Percentiles rank a stretch among this genome's conserved stretches.
These are phyloP conservation scores for Perccottus glenii DNA, from an alignment of 2,113 vertebrate species.

Conservation along the genomic window DNA sequence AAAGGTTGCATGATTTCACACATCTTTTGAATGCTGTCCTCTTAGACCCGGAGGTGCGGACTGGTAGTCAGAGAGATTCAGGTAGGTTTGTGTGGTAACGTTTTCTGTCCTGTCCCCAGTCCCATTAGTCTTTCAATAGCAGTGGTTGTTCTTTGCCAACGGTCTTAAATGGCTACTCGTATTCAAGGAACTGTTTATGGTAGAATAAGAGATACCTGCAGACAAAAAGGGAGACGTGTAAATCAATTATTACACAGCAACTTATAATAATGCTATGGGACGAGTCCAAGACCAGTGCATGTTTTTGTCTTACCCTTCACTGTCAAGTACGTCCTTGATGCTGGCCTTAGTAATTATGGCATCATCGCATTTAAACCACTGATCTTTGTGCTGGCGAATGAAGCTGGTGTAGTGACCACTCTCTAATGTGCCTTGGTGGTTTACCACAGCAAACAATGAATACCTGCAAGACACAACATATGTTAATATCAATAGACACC, in stretches of 20 bases:
- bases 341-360: constrained; percentile 99
- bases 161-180: constrained; percentile 84
- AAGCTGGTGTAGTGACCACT: constrained; percentile 99
- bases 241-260: not conserved
- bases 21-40: constrained; percentile 43
- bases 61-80: constrained; percentile 74
- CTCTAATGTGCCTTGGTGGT: constrained; percentile 99
- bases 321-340: constrained; percentile 99
- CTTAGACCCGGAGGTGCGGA: constrained; percentile 51
- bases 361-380: constrained; percentile 99
- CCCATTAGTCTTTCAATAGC: constrained; percentile 44
- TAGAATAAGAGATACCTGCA: constrained; percentile 93
- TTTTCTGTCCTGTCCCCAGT: constrained; percentile 70
- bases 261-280: too few species aligned
- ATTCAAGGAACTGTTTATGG: constrained; percentile 98
- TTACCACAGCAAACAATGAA: constrained; percentile 98
- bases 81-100: constrained; percentile 86
- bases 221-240: too few species aligned
- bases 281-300: too few species aligned
- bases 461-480: constrained; percentile 80
- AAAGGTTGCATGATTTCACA: constrained; percentile 72
- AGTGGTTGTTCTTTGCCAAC: constrained; percentile 56
- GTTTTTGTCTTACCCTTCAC: constrained; percentile 89
- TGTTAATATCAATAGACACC: not conserved
- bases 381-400: constrained; percentile 99